A percentile compares a stretch with the other conserved stretches of the same genome.
These are phyloP conservation scores for Thera obeliscata DNA, from an alignment of 2,888 invertebrate species.

Conservation along the genomic window DNA sequence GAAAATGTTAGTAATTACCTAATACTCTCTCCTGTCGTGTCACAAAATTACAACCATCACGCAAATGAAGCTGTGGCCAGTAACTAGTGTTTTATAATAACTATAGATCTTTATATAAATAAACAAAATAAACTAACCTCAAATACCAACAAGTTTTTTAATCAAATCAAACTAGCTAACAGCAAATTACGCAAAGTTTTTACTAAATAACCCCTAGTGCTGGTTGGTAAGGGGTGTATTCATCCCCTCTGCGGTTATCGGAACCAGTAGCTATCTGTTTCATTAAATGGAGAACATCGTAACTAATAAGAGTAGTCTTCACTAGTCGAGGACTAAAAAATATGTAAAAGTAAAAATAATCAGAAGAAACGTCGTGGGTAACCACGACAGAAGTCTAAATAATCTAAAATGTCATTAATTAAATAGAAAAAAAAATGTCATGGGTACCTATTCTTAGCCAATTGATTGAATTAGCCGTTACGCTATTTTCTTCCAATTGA, in stretches of 20 bases:
- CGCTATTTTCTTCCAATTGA: no score
- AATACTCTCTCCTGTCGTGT: no score
- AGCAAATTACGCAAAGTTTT: constrained; percentile 20
- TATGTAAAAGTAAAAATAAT: not conserved
- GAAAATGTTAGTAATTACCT: no score
- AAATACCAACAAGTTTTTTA: constrained; percentile 5
- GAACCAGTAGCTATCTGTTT: constrained; percentile 43
- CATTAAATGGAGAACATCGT: constrained; percentile 44
- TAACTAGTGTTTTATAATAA: no score
- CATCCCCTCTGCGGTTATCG: constrained; percentile 45
- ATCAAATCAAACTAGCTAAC: constrained; percentile 21
- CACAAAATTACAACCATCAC: no score
- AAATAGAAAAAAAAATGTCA: no score
- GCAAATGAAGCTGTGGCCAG: no score
- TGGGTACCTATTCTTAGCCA: no score
- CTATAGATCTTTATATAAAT: no score
- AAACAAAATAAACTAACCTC: not conserved
- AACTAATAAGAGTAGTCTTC: constrained; percentile 18
- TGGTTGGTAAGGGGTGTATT: constrained; percentile 19
- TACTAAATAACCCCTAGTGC: constrained; percentile 20
- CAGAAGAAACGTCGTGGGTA: not conserved
- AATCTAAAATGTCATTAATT: no score
- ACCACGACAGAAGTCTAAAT: no score
- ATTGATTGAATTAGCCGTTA: no score
- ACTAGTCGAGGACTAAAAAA: not conserved